Evolutionary conservation across 2,113 vertebrate genomes (phyloP).

Genomic region (Phrynocephalus versicolor): DNA sequence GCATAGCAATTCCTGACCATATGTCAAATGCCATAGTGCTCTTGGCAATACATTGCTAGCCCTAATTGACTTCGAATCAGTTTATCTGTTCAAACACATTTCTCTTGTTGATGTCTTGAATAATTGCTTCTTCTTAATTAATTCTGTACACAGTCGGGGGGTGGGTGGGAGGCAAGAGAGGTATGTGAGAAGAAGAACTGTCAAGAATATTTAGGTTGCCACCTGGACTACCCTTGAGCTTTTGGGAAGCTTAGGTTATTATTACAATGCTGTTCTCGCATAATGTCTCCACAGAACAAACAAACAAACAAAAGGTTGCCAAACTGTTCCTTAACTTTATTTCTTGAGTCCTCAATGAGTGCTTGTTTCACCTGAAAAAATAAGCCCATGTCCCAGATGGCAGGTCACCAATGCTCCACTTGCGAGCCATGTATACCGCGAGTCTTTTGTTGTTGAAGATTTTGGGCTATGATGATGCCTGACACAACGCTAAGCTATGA

Average conservation of each 20-base stretch:
- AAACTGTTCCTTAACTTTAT: background rate
- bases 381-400: too few relatives aligned
- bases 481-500: background rate
- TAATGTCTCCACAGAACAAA: background rate
- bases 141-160: background rate
- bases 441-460: too few relatives aligned
- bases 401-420: too few relatives aligned
- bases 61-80: background rate
- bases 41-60: background rate
- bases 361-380: background rate
- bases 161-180: background rate
- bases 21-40: slow-evolving; percentile 1
- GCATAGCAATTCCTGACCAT: background rate
- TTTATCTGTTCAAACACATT: slow-evolving; percentile 11
- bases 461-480: background rate
- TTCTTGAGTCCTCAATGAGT: background rate
- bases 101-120: background rate
- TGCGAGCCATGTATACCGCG: too few relatives aligned
- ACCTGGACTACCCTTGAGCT: background rate
- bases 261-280: background rate
- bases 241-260: background rate
- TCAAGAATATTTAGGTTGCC: background rate
- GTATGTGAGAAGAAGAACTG: background rate
- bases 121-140: slow-evolving; percentile 12
- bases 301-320: background rate